Evolutionary conservation across 2,797 vertebrate genomes (phyloP), one percentile per base, ranked within the genome.

Genomic region (Synanceia verrucosa): DNA sequence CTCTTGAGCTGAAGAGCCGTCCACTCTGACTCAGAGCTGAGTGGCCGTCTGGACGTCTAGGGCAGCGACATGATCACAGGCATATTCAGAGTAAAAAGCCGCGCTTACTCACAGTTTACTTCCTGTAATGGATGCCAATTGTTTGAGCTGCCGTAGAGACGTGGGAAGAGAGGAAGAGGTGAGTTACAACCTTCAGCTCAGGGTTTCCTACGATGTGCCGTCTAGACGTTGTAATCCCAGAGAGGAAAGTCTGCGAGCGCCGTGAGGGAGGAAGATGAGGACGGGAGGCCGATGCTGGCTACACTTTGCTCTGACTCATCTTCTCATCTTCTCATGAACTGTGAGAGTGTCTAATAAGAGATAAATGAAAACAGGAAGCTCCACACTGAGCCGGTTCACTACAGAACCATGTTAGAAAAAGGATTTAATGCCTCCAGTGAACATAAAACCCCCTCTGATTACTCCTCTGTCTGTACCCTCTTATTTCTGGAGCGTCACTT

Each of bases 141-240:
- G 60, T 78, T 73, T 70, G 71, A 64, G 52, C 66, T 74, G 61
- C 61, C 58, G 51, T 12, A 18, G 46, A 53, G 43, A 50, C 3
- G 19, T 74, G 64, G 60, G 67, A 65, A 57, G 57, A 81, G 55
- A 76, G 48, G 41, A 53, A 41, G 46, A 26, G 50, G 43, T 53
- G 66, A 82, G 62, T 69, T 72, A 52, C 14, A 33, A 66, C 70
- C 69, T 75, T 82, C 58, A 58, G 56, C 62, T 61, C 65, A 62
- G 41, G 55, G 78, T 70, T 83, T 73, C 67, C 61, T 73, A 61
- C 14, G 41, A 75, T 71, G 46, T 76, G 48, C 78, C 51, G 82
- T 92, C 88, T 91, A 89, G 86, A 89, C 87, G 19, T 50, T 65
- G 41, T 87, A 86, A 88, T 90, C 82, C 88, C 69, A 4, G 33